Conservation (phyloP, 2,797 vertebrate species). For the Cossypha caffra region DNA sequence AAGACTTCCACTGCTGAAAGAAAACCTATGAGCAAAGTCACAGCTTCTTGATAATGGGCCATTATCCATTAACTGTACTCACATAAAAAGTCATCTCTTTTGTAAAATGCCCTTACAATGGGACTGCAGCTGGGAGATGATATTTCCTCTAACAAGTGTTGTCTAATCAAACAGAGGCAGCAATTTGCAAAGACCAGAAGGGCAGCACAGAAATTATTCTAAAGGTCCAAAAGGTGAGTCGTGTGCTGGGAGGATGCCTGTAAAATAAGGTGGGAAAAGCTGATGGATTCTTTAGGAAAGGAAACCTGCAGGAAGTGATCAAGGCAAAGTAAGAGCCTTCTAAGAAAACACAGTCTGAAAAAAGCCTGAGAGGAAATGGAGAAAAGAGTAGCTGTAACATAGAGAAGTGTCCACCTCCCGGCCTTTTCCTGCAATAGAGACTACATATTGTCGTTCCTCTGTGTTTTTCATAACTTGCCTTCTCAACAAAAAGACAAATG, state of each 20-base stretch:
- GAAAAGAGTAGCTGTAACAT: neutral
- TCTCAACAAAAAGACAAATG: neutral
- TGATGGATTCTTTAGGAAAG: neutral
- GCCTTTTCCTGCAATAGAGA: neutral
- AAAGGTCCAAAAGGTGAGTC: neutral
- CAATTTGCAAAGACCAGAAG: neutral
- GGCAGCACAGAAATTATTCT: neutral
- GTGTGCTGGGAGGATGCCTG: neutral
- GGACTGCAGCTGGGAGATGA: neutral
- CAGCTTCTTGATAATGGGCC: constrained; percentile 42
- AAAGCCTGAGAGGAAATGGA: neutral
- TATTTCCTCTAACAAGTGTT: neutral
- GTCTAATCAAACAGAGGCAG: neutral
- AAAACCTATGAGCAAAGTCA: constrained; percentile 41
- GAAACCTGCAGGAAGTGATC: neutral
- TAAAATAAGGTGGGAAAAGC: neutral
- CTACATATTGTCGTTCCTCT: neutral
- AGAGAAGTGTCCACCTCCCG: neutral
- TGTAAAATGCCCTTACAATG: neutral
- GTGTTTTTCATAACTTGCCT: neutral
- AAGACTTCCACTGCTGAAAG: constrained; percentile 4
- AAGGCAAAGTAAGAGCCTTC: neutral
- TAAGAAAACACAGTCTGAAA: neutral
- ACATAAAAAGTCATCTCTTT: constrained; percentile 3
- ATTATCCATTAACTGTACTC: constrained; percentile 44